A percentile compares a stretch with the other conserved stretches of the same genome.
phyloP scores from a whole-genome alignment of 2,797 vertebrate species.

The Trachops cirrhosus region DNA sequence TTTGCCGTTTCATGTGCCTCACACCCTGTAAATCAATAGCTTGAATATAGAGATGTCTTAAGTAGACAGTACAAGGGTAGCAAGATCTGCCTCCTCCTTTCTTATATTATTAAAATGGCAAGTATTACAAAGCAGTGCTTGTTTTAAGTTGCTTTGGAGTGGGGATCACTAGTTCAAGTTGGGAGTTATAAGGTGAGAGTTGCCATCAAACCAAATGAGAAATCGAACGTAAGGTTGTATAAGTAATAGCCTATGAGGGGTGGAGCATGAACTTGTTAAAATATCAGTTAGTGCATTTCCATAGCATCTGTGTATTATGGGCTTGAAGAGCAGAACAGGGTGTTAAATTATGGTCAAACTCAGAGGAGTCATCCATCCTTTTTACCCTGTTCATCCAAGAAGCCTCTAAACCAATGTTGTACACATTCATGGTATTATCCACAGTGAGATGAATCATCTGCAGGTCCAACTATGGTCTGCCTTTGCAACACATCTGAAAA shows the following conservation, averaged over 20 bases:
- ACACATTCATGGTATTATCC: background rate
- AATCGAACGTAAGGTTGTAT: background rate
- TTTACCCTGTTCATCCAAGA: background rate
- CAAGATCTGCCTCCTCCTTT: background rate
- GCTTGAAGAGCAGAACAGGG: background rate
- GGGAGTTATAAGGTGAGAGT: background rate
- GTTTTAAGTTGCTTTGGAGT: background rate
- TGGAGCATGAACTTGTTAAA: background rate
- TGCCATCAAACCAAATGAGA: background rate
- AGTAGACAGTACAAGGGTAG: slow-evolving; percentile 5
- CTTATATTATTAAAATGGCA: slow-evolving; percentile 22
- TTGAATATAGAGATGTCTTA: slow-evolving; percentile 36
- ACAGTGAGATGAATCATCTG: background rate
- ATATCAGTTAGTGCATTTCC: background rate
- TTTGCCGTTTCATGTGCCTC: slow-evolving; percentile 31
- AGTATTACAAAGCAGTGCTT: background rate
- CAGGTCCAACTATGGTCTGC: background rate
- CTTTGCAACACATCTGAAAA: background rate
- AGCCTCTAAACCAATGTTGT: background rate
- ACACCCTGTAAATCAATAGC: background rate
- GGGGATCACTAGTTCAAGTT: slow-evolving; percentile 4
- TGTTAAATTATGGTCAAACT: slow-evolving; percentile 6
- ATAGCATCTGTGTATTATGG: background rate
- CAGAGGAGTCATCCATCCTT: background rate
- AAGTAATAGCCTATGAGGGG: background rate